Conservation (phyloP, 1,140 invertebrate genomes). For the Ditylenchus dipsaci region DNA sequence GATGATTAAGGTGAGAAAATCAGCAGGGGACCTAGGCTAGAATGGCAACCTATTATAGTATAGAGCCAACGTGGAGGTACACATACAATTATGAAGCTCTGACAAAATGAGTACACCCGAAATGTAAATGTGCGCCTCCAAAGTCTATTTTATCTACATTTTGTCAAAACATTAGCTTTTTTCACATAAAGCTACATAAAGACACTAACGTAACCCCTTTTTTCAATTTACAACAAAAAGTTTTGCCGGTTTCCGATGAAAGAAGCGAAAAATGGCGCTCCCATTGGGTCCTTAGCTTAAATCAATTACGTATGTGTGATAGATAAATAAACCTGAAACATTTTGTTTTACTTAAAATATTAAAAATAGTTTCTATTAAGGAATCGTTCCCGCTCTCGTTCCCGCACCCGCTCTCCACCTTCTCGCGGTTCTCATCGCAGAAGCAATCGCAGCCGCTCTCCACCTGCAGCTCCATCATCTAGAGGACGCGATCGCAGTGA, state of each 20-base stretch:
- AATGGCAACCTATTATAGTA: too few relatives aligned
- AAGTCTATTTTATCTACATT: too few relatives aligned
- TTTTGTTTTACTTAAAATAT: neutral
- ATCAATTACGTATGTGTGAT: neutral
- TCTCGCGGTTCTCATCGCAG: conserved; percentile 7
- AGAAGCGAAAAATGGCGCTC: neutral
- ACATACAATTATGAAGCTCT: too few relatives aligned
- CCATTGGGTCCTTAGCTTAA: neutral
- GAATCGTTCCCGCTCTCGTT: conserved; percentile 14
- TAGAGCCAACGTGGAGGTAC: too few relatives aligned
- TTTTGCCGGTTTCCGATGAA: neutral
- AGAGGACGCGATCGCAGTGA: neutral
- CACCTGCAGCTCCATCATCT: neutral
- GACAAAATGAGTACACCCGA: too few relatives aligned
- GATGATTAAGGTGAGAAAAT: too few relatives aligned
- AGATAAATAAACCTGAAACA: neutral
- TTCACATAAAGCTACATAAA: too few relatives aligned
- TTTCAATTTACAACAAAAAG: neutral
- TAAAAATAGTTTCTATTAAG: neutral
- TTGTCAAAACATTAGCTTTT: too few relatives aligned
- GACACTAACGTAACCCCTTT: too few relatives aligned
- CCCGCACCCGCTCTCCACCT: conserved; percentile 28
- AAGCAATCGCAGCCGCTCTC: conserved; percentile 17
- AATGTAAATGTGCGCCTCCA: too few relatives aligned
- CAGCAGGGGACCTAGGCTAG: too few relatives aligned